These are phyloP conservation scores for Pogonocichla stellata DNA, from an alignment of 2,113 vertebrate species.

Conservation along the genomic window DNA sequence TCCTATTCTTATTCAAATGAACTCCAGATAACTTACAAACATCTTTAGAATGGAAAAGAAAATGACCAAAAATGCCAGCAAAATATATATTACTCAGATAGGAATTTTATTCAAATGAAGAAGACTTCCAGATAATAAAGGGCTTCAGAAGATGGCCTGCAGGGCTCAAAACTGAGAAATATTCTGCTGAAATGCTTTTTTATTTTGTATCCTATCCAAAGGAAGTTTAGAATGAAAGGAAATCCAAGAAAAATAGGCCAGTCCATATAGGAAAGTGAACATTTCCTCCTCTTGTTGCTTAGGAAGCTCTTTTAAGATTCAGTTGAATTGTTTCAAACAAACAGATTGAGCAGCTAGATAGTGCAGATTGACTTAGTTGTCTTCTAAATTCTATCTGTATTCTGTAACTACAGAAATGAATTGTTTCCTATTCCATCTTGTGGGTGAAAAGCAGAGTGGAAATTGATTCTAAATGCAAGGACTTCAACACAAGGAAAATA, in stretches of 20 bases:
- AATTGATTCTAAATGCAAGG: not conserved
- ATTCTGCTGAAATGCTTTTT: not conserved
- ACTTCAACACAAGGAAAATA: not conserved
- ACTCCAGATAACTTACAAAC: not conserved
- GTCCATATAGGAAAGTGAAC: not conserved
- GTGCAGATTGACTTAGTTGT: not conserved
- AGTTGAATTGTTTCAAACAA: not conserved
- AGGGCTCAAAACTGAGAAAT: not conserved
- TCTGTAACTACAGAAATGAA: not conserved
- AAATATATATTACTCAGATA: not conserved
- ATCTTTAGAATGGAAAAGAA: not conserved
- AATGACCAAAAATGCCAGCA: not conserved
- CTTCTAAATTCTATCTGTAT: not conserved
- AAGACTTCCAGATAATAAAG: not conserved
- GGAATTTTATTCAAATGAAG: not conserved
- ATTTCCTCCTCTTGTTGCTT: not conserved
- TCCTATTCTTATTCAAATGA: not conserved
- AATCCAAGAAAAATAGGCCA: not conserved
- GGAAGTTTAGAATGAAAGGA: slow-evolving; percentile 8
- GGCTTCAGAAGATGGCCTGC: not conserved
- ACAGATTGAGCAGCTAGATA: not conserved
- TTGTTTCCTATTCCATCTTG: not conserved
- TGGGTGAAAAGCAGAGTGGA: not conserved
- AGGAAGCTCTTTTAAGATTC: not conserved
- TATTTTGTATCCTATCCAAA: not conserved